These are phyloP conservation scores for Drosophila neonasuta DNA, from an alignment of 2,888 invertebrate genomes.

Conservation along the genomic window DNA sequence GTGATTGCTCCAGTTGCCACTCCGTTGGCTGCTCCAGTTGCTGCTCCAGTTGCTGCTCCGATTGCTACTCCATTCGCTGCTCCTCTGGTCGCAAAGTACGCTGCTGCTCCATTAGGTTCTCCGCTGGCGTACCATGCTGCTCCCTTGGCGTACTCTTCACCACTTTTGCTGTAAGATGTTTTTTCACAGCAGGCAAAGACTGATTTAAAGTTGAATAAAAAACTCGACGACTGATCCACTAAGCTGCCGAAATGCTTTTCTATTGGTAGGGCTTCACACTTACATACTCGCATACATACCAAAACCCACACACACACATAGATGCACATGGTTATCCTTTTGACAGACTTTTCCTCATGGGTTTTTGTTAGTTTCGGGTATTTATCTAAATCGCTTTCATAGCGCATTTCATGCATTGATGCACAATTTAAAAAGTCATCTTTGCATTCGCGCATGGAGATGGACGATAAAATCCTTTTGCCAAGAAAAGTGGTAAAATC, in stretches of 20 bases:
- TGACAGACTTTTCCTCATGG: conserved; percentile 40
- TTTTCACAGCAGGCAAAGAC: neutral
- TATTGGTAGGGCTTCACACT: conserved; percentile 10
- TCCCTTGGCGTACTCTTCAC: conserved; percentile 17
- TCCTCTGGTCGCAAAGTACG: conserved; percentile 29
- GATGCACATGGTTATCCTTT: conserved; percentile 18
- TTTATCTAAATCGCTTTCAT: conserved; percentile 69
- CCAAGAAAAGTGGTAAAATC: conserved; percentile 37
- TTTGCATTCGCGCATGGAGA: conserved; percentile 45
- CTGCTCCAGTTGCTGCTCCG: conserved; percentile 28
- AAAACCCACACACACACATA: neutral
- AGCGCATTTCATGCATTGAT: conserved; percentile 71
- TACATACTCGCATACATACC: neutral
- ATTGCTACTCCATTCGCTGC: conserved; percentile 34
- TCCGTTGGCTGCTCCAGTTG: conserved; percentile 19
- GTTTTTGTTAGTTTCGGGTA: conserved; percentile 61
- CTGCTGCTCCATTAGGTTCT: conserved; percentile 17
- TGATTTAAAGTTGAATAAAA: conserved; percentile 42
- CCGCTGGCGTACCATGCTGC: conserved; percentile 21
- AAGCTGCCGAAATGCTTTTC: conserved; percentile 28
- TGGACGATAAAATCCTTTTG: conserved; percentile 47
- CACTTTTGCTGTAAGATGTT: conserved; percentile 10
- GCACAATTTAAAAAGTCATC: conserved; percentile 68
- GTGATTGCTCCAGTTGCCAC: conserved; percentile 52
- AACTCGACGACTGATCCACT: conserved; percentile 25